Evolutionary conservation across 2,888 invertebrate genomes (phyloP), one percentile per base, ranked within the genome.

Genomic region (Parasteatoda lunata): DNA sequence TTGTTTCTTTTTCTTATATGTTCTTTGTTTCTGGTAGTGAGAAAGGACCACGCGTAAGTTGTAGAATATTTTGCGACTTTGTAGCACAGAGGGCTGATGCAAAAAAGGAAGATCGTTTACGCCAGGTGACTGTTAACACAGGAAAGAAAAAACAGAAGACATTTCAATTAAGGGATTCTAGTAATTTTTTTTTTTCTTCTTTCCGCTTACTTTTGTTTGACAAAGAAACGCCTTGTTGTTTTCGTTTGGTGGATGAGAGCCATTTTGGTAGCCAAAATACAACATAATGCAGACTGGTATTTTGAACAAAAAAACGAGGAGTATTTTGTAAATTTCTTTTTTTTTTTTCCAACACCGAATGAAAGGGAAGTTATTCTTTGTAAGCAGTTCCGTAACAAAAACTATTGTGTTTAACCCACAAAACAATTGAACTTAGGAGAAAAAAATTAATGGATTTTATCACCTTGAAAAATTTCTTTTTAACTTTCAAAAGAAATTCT

Each of bases 121-220:
- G 8, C 45, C 68, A 77, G 77, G 30, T 68, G 77, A 13, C 47
- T 77, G 77, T 77, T 77, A 69, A 30, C 30, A 30, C 30, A 30
- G 30, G 30, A 30, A 30, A 69, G 68, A 70, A 65, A 77, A 77
- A 66, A 48, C 48, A 30, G 30, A 77, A 78, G 80, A 80, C 47
- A 47, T 72, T 80, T 80, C 80, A 73, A 80, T 80, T 73, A 80
- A 47, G 30, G 59, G 8, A 59, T 30, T 30, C 30, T 30, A 30
- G 30, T 30, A 30, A 30, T 9, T 13, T 59, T 9, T 59, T n/a
- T 5, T 9, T 59, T 59, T 59, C 59, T 59, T 59, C 11, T 59
- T n/a, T 7, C 59, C 59, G 59, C 59, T n/a, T 30, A 30, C 59
- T 59, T 59, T n/a, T 4, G 59, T 30, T 30, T 30, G 30, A 30